Evolutionary conservation across 2,797 vertebrate genomes (phyloP).

Genomic region (Tauraco hartlaubi): DNA sequence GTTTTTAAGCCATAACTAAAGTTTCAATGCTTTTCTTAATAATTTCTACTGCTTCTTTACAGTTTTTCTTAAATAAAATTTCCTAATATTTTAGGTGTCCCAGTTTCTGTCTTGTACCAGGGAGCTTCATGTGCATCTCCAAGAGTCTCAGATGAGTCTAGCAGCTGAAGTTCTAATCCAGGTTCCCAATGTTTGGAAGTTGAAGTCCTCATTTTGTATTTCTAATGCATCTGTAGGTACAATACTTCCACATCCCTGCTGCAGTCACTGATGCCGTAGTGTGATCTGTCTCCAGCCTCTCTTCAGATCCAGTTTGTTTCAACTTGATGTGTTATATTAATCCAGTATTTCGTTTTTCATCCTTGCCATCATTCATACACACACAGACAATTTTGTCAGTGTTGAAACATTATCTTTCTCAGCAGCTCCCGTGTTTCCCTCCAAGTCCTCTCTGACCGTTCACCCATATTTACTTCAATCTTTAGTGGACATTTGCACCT

Average conservation of each 20-base stretch:
- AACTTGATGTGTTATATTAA: not conserved
- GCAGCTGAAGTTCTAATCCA: not conserved
- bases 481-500: not conserved
- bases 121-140: not conserved
- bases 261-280: not conserved
- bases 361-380: not conserved
- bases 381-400: not conserved
- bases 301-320: not conserved
- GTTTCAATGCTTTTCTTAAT: not conserved
- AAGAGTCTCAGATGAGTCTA: not conserved
- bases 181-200: not conserved
- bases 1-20: not conserved
- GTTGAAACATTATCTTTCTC: not conserved
- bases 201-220: not conserved
- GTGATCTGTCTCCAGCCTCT: not conserved
- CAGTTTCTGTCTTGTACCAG: not conserved
- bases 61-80: not conserved
- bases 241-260: not conserved
- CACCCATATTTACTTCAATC: not conserved
- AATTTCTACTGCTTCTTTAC: not conserved
- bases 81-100: not conserved
- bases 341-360: not conserved
- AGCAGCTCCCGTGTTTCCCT: not conserved
- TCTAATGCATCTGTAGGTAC: not conserved
- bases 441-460: not conserved